Base-by-base conservation (phyloP, 2,797 vertebrate species). In the Neoniphon sammara region DNA sequence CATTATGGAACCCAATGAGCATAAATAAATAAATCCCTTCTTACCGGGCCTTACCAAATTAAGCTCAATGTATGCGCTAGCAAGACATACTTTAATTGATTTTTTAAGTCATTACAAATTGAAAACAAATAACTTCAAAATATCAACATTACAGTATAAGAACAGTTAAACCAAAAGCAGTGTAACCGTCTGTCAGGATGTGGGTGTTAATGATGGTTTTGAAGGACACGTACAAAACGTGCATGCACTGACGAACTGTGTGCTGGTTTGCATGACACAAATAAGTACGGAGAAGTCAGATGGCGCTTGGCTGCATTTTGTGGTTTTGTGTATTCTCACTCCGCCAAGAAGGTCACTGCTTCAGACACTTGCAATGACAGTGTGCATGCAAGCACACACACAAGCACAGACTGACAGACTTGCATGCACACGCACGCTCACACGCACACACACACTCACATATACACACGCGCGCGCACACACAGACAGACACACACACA, bases 361-460 rank as follows among this genome's bases (percentile, higher is more conserved):
- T 14, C 23, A 61, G 30, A 70, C 10, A 20, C 27, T 46, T 20
- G 17, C 42, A 58, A 20, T 15, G 6, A 72, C 12, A 75, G 7
- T n/a, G 17, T 47, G 59, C 59, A 72, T 50, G 66, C 47, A 70
- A 75, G 23, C 42, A 71, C 34, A 70, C 20, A 77, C 11, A 67
- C 30, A 55, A 27, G 25, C 25, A 27, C 25, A 27, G 25, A 27
- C 25, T 27, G 25, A 27, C 25, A 27, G 25, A 27, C 25, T 27
- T 27, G 25, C 25, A 27, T 27, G 25, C 25, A 27, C 25, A 27
- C 25, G 4, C 25, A 27, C n/a, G n/a, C n/a, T n/a, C n/a, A n/a
- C n/a, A n/a, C n/a, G n/a, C n/a, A 46, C 46, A 52, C 2, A 55
- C 5, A 68, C 21, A 14, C 36, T n/a, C n/a, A n/a, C n/a, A n/a